phyloP scores from a whole-genome alignment of 2,113 vertebrate species.

The Phaethon lepturus region DNA sequence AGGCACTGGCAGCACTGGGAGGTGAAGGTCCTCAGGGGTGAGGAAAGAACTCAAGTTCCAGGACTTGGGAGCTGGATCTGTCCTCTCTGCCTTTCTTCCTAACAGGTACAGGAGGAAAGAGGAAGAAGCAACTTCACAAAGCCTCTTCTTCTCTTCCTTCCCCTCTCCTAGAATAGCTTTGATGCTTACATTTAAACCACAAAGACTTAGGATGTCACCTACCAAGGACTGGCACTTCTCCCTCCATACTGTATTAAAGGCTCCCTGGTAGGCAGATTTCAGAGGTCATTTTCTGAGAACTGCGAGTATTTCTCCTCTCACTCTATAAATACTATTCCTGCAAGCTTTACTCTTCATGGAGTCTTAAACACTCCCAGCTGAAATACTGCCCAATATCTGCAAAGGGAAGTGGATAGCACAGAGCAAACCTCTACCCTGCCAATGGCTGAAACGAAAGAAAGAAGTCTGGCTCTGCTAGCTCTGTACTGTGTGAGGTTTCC shows the following conservation, averaged over 20 bases:
- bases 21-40: not conserved
- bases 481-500: not conserved
- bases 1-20: not conserved
- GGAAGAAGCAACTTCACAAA: not conserved
- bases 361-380: rapidly evolving
- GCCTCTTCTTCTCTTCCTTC: not conserved
- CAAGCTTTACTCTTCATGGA: not conserved
- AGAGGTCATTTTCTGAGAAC: not conserved
- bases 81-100: not conserved
- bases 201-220: not conserved
- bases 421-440: not conserved
- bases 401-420: not conserved
- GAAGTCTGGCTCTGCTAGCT: not conserved
- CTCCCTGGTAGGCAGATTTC: not conserved
- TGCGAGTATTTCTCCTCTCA: not conserved
- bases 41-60: not conserved
- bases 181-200: not conserved
- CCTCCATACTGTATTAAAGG: rapidly evolving
- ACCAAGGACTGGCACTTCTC: not conserved
- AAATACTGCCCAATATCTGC: not conserved
- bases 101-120: not conserved
- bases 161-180: not conserved
- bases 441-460: not conserved
- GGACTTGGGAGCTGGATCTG: not conserved
- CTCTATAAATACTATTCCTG: not conserved